Percentiles rank a stretch among this genome's conserved stretches.
phyloP scores from a whole-genome alignment of 1,140 invertebrate genomes.

The Cherax quadricarinatus region DNA sequence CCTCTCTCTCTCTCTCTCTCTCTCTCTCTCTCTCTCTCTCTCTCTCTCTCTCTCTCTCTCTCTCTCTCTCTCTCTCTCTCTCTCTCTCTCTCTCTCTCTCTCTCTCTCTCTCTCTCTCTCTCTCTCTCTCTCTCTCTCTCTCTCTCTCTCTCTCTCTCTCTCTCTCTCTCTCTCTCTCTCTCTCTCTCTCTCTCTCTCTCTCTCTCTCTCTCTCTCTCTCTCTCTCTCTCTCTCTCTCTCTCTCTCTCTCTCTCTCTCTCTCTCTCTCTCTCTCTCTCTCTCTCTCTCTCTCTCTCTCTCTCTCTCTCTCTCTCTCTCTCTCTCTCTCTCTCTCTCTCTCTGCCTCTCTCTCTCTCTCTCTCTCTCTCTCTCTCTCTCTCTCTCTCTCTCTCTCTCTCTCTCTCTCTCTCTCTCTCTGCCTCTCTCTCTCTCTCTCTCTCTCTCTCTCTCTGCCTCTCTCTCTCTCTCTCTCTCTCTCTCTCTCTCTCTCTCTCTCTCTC shows the following conservation, averaged over 20 bases:
- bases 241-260: slow-evolving; percentile 14
- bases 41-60: slow-evolving; percentile 19
- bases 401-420: slow-evolving; percentile 13
- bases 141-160: slow-evolving; percentile 14
- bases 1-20: slow-evolving; percentile 8
- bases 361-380: slow-evolving; percentile 14
- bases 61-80: slow-evolving; percentile 14
- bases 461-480: slow-evolving; percentile 19
- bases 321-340: no score
- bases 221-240: slow-evolving; percentile 19
- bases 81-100: slow-evolving; percentile 19
- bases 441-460: slow-evolving; percentile 7
- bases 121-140: slow-evolving; percentile 19
- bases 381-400: slow-evolving; percentile 15
- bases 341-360: slow-evolving; percentile 12
- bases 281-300: slow-evolving; percentile 14
- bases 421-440: slow-evolving; percentile 19
- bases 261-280: slow-evolving; percentile 19
- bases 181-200: slow-evolving; percentile 14
- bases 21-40: slow-evolving; percentile 11
- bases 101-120: slow-evolving; percentile 14
- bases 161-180: slow-evolving; percentile 19
- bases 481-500: slow-evolving; percentile 14
- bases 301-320: slow-evolving; percentile 19
- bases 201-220: slow-evolving; percentile 14